These are phyloP conservation scores for Drosophila nebulosa DNA, from an alignment of 1,140 invertebrate species.

Conservation along the genomic window DNA sequence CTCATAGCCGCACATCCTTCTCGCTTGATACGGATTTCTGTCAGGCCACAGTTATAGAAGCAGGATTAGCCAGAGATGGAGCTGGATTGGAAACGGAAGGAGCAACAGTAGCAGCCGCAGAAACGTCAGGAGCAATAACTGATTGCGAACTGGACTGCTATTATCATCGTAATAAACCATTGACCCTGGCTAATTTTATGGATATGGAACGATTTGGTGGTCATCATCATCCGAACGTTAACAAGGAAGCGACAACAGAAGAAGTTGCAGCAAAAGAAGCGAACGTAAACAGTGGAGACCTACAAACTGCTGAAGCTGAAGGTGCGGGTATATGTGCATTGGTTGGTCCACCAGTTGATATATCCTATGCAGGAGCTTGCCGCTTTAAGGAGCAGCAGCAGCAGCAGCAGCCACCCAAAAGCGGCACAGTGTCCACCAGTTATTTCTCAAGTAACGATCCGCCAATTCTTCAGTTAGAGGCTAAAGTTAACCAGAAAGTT, in stretches of 20 bases:
- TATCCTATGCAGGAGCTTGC: background rate
- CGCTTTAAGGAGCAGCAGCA: background rate
- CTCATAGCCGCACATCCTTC: background rate
- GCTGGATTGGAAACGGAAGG: background rate
- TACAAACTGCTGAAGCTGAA: background rate
- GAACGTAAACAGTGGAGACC: background rate
- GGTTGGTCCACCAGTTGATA: background rate
- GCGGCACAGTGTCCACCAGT: background rate
- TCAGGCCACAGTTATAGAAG: background rate
- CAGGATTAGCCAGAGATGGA: background rate
- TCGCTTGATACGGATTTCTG: background rate
- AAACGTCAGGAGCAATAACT: too few species aligned
- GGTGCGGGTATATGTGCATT: background rate
- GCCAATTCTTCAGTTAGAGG: background rate
- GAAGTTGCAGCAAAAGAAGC: background rate
- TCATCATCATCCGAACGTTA: background rate
- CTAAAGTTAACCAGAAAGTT: background rate
- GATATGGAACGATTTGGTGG: constrained; percentile 7
- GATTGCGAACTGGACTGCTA: constrained; percentile 13
- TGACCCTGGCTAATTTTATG: constrained; percentile 31
- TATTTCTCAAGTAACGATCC: background rate
- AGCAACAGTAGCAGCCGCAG: background rate
- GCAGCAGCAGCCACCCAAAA: background rate
- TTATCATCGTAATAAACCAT: constrained; percentile 22
- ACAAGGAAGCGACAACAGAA: background rate